Base-by-base conservation (phyloP, 2,113 vertebrate genomes). In the Rhabdornis inornatus region DNA sequence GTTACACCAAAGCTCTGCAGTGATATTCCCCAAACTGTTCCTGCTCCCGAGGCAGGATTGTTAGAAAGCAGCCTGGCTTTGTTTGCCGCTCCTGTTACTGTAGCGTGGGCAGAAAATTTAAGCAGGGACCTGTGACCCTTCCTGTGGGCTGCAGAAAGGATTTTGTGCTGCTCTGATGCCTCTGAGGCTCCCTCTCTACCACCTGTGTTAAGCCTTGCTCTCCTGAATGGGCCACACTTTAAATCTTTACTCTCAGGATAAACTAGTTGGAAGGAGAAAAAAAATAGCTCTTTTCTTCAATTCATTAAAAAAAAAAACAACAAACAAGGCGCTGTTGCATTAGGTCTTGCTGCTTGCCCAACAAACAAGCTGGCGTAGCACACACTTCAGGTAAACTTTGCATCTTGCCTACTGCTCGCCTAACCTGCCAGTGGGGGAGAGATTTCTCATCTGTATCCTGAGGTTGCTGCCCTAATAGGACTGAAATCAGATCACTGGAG, bases 51-150 rank as follows among this genome's bases (percentile, higher is more conserved):
- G 76, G n/a, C 31, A 30, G 72, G 75, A 61, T 80, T 86, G 76
- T 78, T 83, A 81, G 90, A 80, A 64, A 86, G 68, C 76, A 86
- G 39, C 52, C 28, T 49, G 85, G 65, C 52, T 89, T 83, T 92
- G 23, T 89, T 77, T 87, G 83, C 83, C 6, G 11, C n/a, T 45
- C 2, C 0, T 77, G 87, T 82, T 76, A 57, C 55, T 61, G 28
- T 44, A 44, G 55, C 0, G 0, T 83, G 59, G 70, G 66, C 42
- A 93, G 87, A 87, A 91, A 61, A 72, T 63, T 61, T 83, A 60
- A 89, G 61, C 45, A 85, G 70, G 27, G 50, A 83, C 66, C 82
- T 85, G 6, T 74, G 91, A 93, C 78, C 75, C 45, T 37, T 89
- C 45, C 25, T n/a, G 4, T 10, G 28, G 45, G n/a, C n/a, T 65